Conservation (phyloP, 2,888 invertebrate genomes). For the Mythimna loreyi region DNA sequence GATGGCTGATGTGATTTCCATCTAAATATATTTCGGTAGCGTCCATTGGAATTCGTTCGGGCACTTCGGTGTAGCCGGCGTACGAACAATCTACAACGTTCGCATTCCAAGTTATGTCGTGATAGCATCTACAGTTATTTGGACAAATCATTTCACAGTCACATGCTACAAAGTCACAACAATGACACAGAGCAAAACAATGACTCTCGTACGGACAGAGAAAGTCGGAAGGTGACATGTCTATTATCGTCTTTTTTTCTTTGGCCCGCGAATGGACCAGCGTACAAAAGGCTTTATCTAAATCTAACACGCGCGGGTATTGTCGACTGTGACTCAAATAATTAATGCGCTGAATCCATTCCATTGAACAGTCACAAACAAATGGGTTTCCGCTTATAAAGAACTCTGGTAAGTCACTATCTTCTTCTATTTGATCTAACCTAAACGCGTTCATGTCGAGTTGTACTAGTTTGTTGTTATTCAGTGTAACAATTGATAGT, state of each 20-base stretch:
- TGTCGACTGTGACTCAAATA: slow-evolving; percentile 94
- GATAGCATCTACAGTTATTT: slow-evolving; percentile 95
- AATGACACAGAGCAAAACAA: slow-evolving; percentile 97
- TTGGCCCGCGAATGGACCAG: slow-evolving; percentile 93
- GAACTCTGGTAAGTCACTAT: slow-evolving; percentile 94
- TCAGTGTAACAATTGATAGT: slow-evolving; percentile 94
- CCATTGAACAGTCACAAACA: slow-evolving; percentile 96
- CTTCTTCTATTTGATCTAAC: slow-evolving; percentile 92
- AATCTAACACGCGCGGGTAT: slow-evolving; percentile 95
- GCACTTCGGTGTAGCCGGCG: slow-evolving; percentile 93
- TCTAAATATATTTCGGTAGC: slow-evolving; percentile 97
- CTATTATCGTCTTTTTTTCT: slow-evolving; percentile 93
- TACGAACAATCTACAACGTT: slow-evolving; percentile 96
- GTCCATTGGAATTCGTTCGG: slow-evolving; percentile 96
- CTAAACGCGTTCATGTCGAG: slow-evolving; percentile 94
- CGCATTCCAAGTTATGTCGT: slow-evolving; percentile 96
- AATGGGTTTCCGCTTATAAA: slow-evolving; percentile 96
- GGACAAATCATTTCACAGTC: slow-evolving; percentile 98
- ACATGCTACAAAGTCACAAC: slow-evolving; percentile 97
- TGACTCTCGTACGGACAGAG: slow-evolving; percentile 95
- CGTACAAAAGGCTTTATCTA: slow-evolving; percentile 94
- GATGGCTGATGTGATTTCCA: slow-evolving; percentile 94
- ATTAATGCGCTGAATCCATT: slow-evolving; percentile 96
- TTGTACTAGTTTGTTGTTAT: slow-evolving; percentile 93
- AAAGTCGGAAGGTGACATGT: slow-evolving; percentile 94